Percentiles rank a stretch among this genome's conserved stretches.
phyloP scores from a whole-genome alignment of 2,797 vertebrate species.

The Chrosomus eos region DNA sequence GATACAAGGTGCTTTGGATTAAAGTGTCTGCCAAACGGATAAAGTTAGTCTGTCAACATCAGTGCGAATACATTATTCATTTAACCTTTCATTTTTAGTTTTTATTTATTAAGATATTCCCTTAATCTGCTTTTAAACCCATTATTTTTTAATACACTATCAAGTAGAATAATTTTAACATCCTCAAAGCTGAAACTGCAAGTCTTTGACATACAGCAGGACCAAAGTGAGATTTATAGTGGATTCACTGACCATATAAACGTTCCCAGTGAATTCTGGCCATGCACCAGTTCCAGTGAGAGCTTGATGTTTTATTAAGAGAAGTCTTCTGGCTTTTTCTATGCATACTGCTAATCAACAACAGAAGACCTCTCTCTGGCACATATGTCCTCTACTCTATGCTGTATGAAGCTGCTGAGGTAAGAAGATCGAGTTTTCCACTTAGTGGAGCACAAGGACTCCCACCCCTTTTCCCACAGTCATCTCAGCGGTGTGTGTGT shows the following conservation, averaged over 20 bases:
- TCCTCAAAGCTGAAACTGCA: conserved; percentile 3
- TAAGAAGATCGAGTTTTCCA: conserved; percentile 85
- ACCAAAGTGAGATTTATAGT: conserved; percentile 13
- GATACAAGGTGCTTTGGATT: background rate
- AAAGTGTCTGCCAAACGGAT: background rate
- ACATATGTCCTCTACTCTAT: conserved; percentile 70
- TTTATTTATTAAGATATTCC: background rate
- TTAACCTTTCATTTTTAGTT: background rate
- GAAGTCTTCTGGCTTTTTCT: background rate
- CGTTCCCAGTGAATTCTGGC: conserved; percentile 1
- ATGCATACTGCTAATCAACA: conserved; percentile 28
- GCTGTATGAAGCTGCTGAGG: conserved; percentile 81
- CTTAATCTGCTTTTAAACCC: conserved; percentile 8
- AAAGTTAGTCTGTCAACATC: background rate
- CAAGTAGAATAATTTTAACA: background rate
- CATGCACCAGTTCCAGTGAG: background rate
- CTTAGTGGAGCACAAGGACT: conserved; percentile 75
- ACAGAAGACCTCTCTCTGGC: conserved; percentile 50
- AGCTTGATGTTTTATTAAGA: conserved; percentile 42
- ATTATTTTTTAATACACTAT: background rate
- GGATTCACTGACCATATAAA: conserved; percentile 27
- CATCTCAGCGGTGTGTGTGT: conserved; percentile 73
- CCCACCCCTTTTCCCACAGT: conserved; percentile 73
- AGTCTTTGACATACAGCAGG: background rate
- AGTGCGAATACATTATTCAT: background rate